Base-by-base conservation (phyloP, 1,140 invertebrate species). In the Drosophila aff. region DNA sequence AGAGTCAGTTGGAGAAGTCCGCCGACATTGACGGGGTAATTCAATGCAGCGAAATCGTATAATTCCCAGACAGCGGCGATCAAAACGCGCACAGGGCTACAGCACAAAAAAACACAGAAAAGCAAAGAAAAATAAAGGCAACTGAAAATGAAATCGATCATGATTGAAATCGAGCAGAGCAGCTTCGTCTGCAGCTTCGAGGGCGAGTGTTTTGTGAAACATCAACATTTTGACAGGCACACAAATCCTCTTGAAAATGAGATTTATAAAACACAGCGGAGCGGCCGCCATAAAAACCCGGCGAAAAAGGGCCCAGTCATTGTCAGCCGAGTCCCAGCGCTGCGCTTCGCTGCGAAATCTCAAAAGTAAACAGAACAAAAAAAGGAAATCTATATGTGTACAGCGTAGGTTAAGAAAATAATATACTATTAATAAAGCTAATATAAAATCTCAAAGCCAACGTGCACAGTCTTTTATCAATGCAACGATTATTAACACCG, bases 201-300 rank as follows among this genome's bases (percentile, higher is more conserved):
- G 63, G 60, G 79, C 77, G 69, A 87, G 84, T 89, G 85, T 89
- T 89, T 89, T 89, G 86, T 90, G 85, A 85, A 90, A 90, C 85
- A 90, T 90, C 85, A 90, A 90, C 85, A 90, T 90, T 90, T 90
- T 90, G 85, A 90, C 85, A 90, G 85, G 75, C 85, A 82, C 81
- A 90, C 85, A 90, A 90, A 90, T 90, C 85, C 86, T 90, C 85
- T 90, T 90, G 81, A 90, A 71, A 90, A 90, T 90, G 79, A 76
- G 85, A 85, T 90, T 87, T 90, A 89, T 90, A 89, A 89, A 89
- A 90, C 85, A 90, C 81, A 80, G 62, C 72, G 80, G 47, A 59
- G 74, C 65, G 65, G 58, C 64, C 63, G 36, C 63, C 60, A 66
- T 63, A 66, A 66, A 63, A 66, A 53, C 57, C 36, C 41, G n/a